phyloP scores from a whole-genome alignment of 2,113 vertebrate species.

The Mesoclemmys tuberculata region DNA sequence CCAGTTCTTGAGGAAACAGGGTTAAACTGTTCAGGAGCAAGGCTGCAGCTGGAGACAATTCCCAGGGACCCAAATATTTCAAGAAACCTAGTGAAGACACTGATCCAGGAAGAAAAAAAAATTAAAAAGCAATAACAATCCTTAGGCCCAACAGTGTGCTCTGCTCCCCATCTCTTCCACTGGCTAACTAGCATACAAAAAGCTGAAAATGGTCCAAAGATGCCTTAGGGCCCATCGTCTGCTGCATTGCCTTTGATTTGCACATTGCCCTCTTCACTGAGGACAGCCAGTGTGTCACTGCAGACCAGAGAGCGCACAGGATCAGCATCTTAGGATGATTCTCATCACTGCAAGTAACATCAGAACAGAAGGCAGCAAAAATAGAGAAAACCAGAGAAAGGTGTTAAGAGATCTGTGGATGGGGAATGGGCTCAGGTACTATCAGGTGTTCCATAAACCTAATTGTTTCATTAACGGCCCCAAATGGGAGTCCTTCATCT shows the following conservation, averaged over 20 bases:
- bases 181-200: not conserved
- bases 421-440: not conserved
- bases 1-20: constrained; percentile 26
- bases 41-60: not conserved
- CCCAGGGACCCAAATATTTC: not conserved
- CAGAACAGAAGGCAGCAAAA: not conserved
- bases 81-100: not conserved
- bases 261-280: not conserved
- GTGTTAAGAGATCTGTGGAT: not conserved
- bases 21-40: constrained; percentile 10
- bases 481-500: not conserved
- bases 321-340: not conserved
- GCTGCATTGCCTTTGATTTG: rapidly evolving
- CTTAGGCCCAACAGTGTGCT: not conserved
- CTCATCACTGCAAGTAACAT: not conserved
- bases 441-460: not conserved
- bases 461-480: not conserved
- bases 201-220: not conserved
- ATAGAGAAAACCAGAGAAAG: not conserved
- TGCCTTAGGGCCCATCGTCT: not conserved
- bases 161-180: not conserved
- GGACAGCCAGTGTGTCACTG: not conserved
- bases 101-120: not conserved
- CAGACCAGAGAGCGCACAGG: not conserved
- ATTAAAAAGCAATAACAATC: not conserved